A percentile compares a stretch with the other conserved stretches of the same genome.
These are phyloP conservation scores for Micromys minutus DNA, from an alignment of 2,113 vertebrate genomes.

Conservation along the genomic window DNA sequence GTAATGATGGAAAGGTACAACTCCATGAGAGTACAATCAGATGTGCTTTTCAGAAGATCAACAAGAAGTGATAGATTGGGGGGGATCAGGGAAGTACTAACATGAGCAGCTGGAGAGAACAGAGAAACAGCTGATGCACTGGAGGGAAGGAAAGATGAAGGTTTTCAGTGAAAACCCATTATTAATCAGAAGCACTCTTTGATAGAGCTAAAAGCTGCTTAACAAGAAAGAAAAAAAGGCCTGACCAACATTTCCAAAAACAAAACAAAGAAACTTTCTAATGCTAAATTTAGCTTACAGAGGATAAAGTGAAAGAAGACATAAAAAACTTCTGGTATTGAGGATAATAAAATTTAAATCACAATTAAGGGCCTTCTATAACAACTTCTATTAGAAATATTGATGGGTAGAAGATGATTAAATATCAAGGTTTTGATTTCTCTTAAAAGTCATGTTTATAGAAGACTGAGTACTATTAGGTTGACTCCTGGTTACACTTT, in stretches of 20 bases:
- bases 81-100: conserved; percentile 82
- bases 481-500: not conserved
- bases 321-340: conserved; percentile 12
- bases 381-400: not conserved
- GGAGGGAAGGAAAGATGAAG: conserved; percentile 56
- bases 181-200: conserved; percentile 81
- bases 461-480: not conserved
- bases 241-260: conserved; percentile 70
- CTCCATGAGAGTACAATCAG: not conserved
- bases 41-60: conserved; percentile 38
- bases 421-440: not conserved
- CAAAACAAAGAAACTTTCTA: conserved; percentile 19
- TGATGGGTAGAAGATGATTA: not conserved
- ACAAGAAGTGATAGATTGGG: too few species aligned
- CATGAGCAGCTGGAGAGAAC: conserved; percentile 81
- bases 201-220: conserved; percentile 79
- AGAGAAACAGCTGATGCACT: conserved; percentile 77
- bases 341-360: conserved; percentile 21
- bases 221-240: conserved; percentile 71
- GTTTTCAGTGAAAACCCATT: conserved; percentile 81
- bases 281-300: conserved; percentile 23
- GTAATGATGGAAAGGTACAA: conserved; percentile 12
- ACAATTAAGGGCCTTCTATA: conserved; percentile 29
- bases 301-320: conserved; percentile 26
- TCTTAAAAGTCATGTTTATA: not conserved